Conservation (phyloP, 2,888 invertebrate species). For the Drosophila neonasuta region DNA sequence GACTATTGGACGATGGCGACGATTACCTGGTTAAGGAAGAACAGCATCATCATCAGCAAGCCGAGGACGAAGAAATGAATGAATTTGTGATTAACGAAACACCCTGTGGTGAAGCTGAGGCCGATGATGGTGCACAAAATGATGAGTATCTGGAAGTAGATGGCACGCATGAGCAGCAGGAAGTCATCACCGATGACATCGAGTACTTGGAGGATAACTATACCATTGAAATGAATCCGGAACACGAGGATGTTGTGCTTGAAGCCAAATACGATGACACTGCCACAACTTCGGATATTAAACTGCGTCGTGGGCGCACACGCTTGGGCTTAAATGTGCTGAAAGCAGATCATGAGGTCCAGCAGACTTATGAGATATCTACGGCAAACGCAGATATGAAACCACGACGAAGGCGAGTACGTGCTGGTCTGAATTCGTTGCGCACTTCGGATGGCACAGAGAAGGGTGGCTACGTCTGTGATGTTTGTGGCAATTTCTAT, state of each 20-base stretch:
- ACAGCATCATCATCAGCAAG: conserved; percentile 39
- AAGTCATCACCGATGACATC: conserved; percentile 61
- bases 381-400: conserved; percentile 29
- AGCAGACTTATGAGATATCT: conserved; percentile 20
- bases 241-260: conserved; percentile 48
- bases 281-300: conserved; percentile 28
- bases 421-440: conserved; percentile 55
- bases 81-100: conserved; percentile 53
- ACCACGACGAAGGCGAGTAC: conserved; percentile 41
- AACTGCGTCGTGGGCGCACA: conserved; percentile 44
- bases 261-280: conserved; percentile 42
- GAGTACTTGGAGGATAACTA: conserved; percentile 70
- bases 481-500: conserved; percentile 79
- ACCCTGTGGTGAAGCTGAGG: conserved; percentile 18
- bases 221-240: conserved; percentile 57
- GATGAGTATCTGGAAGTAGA: conserved; percentile 64
- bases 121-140: conserved; percentile 32
- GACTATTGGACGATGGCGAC: conserved; percentile 53
- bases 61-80: conserved; percentile 56
- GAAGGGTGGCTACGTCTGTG: conserved; percentile 76
- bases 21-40: conserved; percentile 66
- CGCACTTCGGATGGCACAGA: conserved; percentile 62
- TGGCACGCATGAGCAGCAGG: conserved; percentile 49
- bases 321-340: conserved; percentile 28
- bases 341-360: conserved; percentile 26